A percentile compares a stretch with the other conserved stretches of the same genome.
These are phyloP conservation scores for Alviniconcha strummeri DNA, from an alignment of 2,888 invertebrate species.

Conservation along the genomic window DNA sequence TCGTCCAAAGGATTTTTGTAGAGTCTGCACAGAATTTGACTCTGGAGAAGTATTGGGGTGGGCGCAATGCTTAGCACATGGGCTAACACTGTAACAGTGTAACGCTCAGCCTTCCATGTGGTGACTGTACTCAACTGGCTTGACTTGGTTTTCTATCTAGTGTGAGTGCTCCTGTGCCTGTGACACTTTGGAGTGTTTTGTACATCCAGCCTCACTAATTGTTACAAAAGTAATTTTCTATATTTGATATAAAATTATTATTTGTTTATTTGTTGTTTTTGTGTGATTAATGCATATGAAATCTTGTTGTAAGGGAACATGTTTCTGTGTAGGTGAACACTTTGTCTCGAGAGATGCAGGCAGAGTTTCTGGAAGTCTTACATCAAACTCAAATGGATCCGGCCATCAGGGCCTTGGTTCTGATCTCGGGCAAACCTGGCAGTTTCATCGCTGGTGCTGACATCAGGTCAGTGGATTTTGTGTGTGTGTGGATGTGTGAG, in stretches of 20 bases:
- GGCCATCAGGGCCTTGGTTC: slow-evolving; percentile 87
- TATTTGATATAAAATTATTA: neutral
- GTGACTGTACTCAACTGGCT: too few species aligned
- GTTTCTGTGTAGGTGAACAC: slow-evolving; percentile 86
- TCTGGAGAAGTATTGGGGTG: too few species aligned
- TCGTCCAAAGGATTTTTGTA: too few species aligned
- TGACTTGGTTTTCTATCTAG: too few species aligned
- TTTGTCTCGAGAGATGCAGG: slow-evolving; percentile 84
- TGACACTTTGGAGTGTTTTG: neutral
- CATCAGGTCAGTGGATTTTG: slow-evolving; percentile 78
- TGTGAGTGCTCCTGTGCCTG: neutral
- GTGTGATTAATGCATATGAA: neutral
- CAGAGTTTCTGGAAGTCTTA: slow-evolving; percentile 85
- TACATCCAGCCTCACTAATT: neutral
- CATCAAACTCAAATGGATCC: slow-evolving; percentile 86
- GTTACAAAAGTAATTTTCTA: neutral
- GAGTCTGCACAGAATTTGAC: too few species aligned
- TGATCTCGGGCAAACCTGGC: slow-evolving; percentile 97
- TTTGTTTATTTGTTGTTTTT: neutral
- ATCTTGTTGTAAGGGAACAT: neutral
- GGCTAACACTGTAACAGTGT: too few species aligned
- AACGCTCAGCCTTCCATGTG: too few species aligned
- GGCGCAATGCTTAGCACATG: too few species aligned
- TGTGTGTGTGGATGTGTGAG: neutral
- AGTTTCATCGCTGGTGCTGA: slow-evolving; percentile 99